Base-by-base conservation (phyloP, 1,140 invertebrate genomes). In the Drosophila seguyi region DNA sequence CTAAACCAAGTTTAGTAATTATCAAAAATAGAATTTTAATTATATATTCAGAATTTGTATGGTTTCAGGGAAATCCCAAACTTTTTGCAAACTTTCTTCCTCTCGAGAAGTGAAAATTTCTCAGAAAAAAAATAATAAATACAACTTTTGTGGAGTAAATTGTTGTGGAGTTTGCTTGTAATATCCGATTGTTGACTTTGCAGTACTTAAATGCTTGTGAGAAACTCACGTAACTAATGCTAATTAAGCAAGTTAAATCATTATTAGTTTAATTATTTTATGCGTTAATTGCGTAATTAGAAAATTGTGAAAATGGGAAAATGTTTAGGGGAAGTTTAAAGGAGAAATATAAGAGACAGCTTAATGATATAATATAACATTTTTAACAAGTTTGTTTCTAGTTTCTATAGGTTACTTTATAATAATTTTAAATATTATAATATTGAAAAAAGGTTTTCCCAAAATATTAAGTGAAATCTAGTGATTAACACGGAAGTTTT, bases 21-120 rank as follows among this genome's bases (percentile, higher is more conserved):
- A 73, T 72, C 52, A 72, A 72, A 50, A 72, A 73, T 72, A 72
- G 29, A 72, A 72, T 59, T 73, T 72, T 72, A 73, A 73, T 73
- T 73, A 73, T 72, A 50, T 29, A 73, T 72, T 72, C 44, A 8
- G 36, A 72, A 41, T 72, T 72, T 59, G 62, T 41, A 16, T 36
- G 36, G 61, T n/a, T 41, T 36, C 16, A 67, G 25, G 25, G 57
- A 59, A 41, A 41, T 20, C 8, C 34, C 1, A 59, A 72, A 73
- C 71, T 34, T 73, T 73, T 68, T 25, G 6, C n/a, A 14, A 34
- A 6, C 27, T 31, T 31, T 6, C 48, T 29, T 31, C 3, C 29
- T n/a, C 48, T 11, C 22, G 14, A 34, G 34, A 1, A 25, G 34
- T 38, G 20, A 29, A 22, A 36, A 41, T 45, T 29, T 72, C 22